Base-by-base conservation (phyloP, 1,140 invertebrate species). In the Drosophila biarmipes region DNA sequence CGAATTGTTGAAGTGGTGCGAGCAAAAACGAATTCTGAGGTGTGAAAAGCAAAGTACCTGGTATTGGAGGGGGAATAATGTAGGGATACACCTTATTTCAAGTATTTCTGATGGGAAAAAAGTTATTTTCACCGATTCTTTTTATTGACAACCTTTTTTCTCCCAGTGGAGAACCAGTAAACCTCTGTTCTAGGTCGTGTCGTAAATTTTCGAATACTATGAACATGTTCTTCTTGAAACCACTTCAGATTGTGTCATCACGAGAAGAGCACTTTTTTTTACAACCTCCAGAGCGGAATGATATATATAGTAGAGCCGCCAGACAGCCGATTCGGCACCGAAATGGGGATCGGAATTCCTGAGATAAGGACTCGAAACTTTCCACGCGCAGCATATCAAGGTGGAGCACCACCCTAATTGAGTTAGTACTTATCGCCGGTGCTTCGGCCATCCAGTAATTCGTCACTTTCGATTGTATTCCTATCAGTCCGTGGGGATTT, bases 291-390 rank as follows among this genome's bases (percentile, higher is more conserved):
- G 8, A 17, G n/a, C 27, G 17, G 27, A 17, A 17, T 31, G 27
- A 31, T 49, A 49, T 49, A 46, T 10, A 15, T 5, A 31, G 46
- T 48, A 54, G n/a, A n/a, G 29, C 21, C 14, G 21, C 0, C 35
- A 53, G 51, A 38, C 51, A 14, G 8, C 15, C 7, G 40, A 45
- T 2, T 45, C 6, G 17, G 11, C 24, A 40, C 21, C 17, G 43
- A 42, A 58, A 53, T 53, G 52, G 49, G 31, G 24, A 56, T 27
- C 12, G 24, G 53, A 55, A 42, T 55, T 55, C 35, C 24, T 21
- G 2, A 62, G 58, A 62, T 62, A 53, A 62, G 35, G 10, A 56
- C 37, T n/a, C 45, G 49, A 45, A 69, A 69, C 49, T 69, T 69
- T 69, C 67, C 67, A 62, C 24, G 49, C 48, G 58, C 19, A 21